Conservation (phyloP, 2,113 vertebrate species). For the Meriones unguiculatus region DNA sequence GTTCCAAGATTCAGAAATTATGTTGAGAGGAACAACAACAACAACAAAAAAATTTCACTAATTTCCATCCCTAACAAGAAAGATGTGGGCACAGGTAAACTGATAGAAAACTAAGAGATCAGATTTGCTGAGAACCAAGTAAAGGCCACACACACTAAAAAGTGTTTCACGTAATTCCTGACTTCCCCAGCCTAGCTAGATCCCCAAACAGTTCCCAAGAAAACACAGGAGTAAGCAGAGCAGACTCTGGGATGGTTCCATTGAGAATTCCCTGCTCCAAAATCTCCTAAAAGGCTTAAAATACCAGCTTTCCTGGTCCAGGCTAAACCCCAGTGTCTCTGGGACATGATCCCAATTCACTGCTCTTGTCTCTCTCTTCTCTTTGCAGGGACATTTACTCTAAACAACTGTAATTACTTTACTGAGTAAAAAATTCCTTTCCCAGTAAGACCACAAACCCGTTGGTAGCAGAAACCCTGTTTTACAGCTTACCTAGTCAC, state of each 20-base stretch:
- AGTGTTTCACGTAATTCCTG: background rate
- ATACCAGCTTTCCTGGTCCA: conserved; percentile 9
- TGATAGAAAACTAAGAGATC: conserved; percentile 1
- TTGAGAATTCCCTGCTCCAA: background rate
- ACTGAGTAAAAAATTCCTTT: conserved; percentile 44
- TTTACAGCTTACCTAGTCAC: background rate
- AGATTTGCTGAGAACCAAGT: background rate
- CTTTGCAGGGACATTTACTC: background rate
- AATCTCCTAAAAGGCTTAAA: conserved; percentile 32
- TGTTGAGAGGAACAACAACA: conserved; percentile 47
- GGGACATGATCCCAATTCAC: background rate
- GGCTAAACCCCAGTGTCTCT: background rate
- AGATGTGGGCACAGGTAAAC: background rate
- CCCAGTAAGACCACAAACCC: background rate
- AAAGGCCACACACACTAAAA: background rate
- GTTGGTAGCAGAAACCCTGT: conserved; percentile 50
- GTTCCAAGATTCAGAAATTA: conserved; percentile 28
- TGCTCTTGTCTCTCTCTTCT: conserved; percentile 21
- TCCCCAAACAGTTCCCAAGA: conserved; percentile 28
- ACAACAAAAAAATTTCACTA: background rate
- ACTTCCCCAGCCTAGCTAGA: background rate
- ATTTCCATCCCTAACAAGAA: conserved; percentile 4
- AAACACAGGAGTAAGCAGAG: background rate
- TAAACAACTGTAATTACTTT: conserved; percentile 58
- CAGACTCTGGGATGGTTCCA: background rate